Base-by-base conservation (phyloP, 1,140 invertebrate species). In the Reticulitermes speratus region DNA sequence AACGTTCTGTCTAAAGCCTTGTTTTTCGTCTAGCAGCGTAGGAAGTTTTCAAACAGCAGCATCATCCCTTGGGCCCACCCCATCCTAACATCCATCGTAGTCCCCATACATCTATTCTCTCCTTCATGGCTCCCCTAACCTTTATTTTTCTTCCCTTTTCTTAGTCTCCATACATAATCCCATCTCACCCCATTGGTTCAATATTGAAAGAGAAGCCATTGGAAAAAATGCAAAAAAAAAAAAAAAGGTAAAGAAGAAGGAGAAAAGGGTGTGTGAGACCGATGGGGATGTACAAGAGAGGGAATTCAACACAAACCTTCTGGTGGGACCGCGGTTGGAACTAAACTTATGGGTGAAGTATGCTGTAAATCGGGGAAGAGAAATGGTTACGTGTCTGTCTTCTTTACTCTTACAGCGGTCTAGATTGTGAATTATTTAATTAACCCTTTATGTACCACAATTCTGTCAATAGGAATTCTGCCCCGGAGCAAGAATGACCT, bases 61-160 rank as follows among this genome's bases (percentile, higher is more conserved):
- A 75, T 19, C 65, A 30, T n/a, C 65, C 25, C 65, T 75, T 14
- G 65, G 65, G 8, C 9, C 65, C 65, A n/a, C 65, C 65, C 65
- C n/a, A 7, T 75, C 65, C 65, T 75, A 75, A 30, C 65, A 75
- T 75, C 65, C 65, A 75, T 75, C 65, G 25, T 30, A 6, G 65
- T n/a, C 65, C 65, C 65, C 65, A 75, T 75, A 30, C 65, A 75
- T 75, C 65, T 75, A 30, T 75, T 75, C 65, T 75, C 65, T 75
- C 65, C 65, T 8, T 75, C 65, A 75, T 30, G 65, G 25, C 65
- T 30, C 59, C 25, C 65, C 65, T 75, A 75, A 75, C 65, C 65
- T 75, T 75, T 75, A 75, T 75, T 75, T 75, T 75, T 75, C 65
- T 75, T 75, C 65, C 65, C 65, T 75, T 65, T 75, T 75, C 65